phyloP scores from a whole-genome alignment of 1,140 invertebrate species.

The Tetramorium simillimum region DNA sequence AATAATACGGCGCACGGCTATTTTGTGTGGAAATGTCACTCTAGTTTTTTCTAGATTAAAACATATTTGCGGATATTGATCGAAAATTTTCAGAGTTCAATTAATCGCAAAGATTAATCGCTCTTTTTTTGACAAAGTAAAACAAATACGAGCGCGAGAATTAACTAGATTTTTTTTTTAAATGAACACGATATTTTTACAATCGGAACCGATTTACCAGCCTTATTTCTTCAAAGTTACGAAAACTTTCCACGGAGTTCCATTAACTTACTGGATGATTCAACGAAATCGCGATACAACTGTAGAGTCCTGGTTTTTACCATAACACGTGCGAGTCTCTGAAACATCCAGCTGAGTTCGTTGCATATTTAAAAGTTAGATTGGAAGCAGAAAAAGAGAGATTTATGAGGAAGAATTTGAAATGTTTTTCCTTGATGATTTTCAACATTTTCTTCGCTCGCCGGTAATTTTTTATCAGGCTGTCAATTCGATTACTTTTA shows the following conservation, averaged over 20 bases:
- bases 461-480: background rate
- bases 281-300: background rate
- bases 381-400: background rate
- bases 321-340: background rate
- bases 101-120: background rate
- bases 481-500: background rate
- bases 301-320: background rate
- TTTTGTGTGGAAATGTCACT: background rate
- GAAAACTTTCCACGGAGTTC: background rate
- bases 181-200: conserved; percentile 1
- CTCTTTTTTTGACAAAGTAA: background rate
- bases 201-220: background rate
- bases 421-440: background rate
- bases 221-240: background rate
- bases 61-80: background rate
- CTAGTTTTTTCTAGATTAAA: background rate
- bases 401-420: background rate
- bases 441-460: background rate
- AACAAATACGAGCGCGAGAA: background rate
- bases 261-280: conserved; percentile 33
- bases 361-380: conserved; percentile 47
- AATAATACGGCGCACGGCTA: background rate
- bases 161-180: background rate
- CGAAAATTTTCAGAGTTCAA: background rate
- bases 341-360: background rate